Percentiles rank a stretch among this genome's conserved stretches.
phyloP scores from a whole-genome alignment of 1,140 invertebrate species.

The Olivierus martensii region DNA sequence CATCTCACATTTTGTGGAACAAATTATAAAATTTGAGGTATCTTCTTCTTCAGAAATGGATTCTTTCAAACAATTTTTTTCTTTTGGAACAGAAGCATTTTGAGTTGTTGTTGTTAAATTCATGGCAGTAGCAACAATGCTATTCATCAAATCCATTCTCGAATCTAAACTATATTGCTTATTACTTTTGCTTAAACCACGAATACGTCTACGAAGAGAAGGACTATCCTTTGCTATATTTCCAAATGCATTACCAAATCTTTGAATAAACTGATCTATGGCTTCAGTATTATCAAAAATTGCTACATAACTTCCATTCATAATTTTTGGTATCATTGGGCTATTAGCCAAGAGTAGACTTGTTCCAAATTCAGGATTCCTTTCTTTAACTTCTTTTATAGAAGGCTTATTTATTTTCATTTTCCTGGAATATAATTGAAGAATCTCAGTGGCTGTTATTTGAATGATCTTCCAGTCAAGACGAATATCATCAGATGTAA shows the following conservation, averaged over 20 bases:
- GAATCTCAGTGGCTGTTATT: conserved; percentile 54
- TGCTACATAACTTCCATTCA: conserved; percentile 90
- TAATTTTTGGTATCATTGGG: conserved; percentile 92
- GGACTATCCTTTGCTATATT: conserved; percentile 14
- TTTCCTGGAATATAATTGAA: conserved; percentile 20
- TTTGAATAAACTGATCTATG: conserved; percentile 45
- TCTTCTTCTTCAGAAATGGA: too few species aligned
- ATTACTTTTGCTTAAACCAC: conserved; percentile 74
- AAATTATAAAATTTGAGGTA: too few species aligned
- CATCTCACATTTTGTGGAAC: too few species aligned
- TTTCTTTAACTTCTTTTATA: conserved; percentile 53
- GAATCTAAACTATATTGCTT: conserved; percentile 82
- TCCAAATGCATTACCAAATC: conserved; percentile 43
- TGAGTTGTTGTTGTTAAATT: too few species aligned
- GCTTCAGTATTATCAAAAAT: conserved; percentile 69
- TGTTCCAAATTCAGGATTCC: conserved; percentile 69
- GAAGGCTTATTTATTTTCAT: conserved; percentile 10
- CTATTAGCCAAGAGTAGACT: conserved; percentile 80
- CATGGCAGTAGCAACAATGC: too few species aligned
- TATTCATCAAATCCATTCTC: conserved; percentile 64
- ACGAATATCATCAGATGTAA: conserved; percentile 69
- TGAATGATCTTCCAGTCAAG: conserved; percentile 83
- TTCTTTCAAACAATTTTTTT: too few species aligned
- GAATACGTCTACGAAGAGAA: conserved; percentile 65
- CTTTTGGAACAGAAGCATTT: too few species aligned